Conservation (phyloP, 2,888 invertebrate species). For the Muschampia plurimacula region DNA sequence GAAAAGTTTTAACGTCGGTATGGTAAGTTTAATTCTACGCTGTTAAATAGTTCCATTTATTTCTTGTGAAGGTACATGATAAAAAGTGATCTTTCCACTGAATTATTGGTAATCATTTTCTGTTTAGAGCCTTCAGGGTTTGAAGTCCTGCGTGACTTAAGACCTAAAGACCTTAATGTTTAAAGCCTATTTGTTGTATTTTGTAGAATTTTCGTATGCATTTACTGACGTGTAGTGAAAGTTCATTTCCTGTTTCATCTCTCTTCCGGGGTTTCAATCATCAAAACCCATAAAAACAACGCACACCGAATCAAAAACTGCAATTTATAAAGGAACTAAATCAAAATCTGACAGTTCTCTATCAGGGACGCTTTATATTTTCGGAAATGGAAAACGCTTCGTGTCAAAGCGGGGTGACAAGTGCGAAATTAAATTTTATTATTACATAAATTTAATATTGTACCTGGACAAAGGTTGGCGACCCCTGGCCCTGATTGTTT, state of each 20-base stretch:
- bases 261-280: background rate
- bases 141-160: too few species aligned
- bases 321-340: conserved; percentile 38
- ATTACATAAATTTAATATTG: conserved; percentile 62
- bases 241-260: background rate
- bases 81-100: too few species aligned
- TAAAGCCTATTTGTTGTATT: too few species aligned
- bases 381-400: conserved; percentile 65
- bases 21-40: too few species aligned
- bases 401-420: conserved; percentile 64
- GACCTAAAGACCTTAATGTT: too few species aligned
- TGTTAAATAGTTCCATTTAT: too few species aligned
- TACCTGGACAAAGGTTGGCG: conserved; percentile 49
- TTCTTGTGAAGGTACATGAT: too few species aligned
- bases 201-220: too few species aligned
- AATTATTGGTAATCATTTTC: too few species aligned
- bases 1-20: too few species aligned
- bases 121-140: too few species aligned
- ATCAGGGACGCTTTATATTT: conserved; percentile 56
- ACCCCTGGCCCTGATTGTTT: conserved; percentile 47
- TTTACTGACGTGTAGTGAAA: too few species aligned
- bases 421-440: conserved; percentile 70
- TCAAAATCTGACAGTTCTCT: conserved; percentile 51
- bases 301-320: conserved; percentile 6
- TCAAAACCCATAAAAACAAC: conserved; percentile 11